Base-by-base conservation (phyloP, 2,888 invertebrate genomes). In the Nemoura dubitans region DNA sequence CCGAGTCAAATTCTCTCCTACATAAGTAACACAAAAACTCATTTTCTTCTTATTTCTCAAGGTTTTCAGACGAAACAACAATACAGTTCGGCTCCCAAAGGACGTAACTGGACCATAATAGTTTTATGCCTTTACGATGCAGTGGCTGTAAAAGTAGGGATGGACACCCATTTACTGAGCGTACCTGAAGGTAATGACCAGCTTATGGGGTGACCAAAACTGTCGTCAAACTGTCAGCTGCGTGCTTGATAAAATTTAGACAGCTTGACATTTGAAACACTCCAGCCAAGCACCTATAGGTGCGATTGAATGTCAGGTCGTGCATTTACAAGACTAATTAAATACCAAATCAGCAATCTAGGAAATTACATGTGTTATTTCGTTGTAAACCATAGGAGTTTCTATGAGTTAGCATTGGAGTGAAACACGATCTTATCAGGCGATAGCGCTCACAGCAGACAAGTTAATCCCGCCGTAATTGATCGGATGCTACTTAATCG, bases 401-500 rank as follows among this genome's bases (percentile, higher is more conserved):
- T 78, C 2, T 27, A 78, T 78, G 28, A 78, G 78, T 27, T 28
- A 3, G n/a, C n/a, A 6, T 36, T 83, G 25, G 42, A 36, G 81
- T 81, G 30, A 83, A 82, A 83, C 43, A 83, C n/a, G 42, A 83
- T 26, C 36, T 83, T 83, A 83, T 43, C 28, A 29, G 84, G 26
- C 25, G 28, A 81, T 76, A 59, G 29, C 59, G 26, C 43, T 25
- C 27, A 30, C 14, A 59, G 16, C 84, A 59, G 84, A 84, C 84
- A 84, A 84, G 76, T 76, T 84, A 84, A 84, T 84, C 84, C 84
- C 7, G 7, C 0, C 25, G 25, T 84, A 84, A 84, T 84, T 59
- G 84, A 84, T 84, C 76, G 84, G 27, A 16, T 76, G 84, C 84
- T 84, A 84, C 76, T 84, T 84, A 28, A 76, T n/a, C 59, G 84